Conservation (phyloP, 1,140 invertebrate genomes). For the Ostrea edulis region DNA sequence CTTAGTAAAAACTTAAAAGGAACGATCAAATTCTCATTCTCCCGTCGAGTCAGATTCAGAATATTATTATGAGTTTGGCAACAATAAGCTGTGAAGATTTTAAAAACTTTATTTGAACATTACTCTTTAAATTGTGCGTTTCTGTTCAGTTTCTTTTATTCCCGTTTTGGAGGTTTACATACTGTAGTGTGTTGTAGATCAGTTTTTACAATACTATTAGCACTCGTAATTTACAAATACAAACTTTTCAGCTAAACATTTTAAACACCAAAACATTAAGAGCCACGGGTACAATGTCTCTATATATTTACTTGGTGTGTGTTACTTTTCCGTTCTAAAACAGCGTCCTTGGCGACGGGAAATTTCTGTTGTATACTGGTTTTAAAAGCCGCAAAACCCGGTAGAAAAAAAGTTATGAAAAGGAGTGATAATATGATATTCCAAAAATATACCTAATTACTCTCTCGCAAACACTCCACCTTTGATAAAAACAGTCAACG, state of each 20-base stretch:
- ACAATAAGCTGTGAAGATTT: not conserved
- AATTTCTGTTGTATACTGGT: not conserved
- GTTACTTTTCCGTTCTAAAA: not conserved
- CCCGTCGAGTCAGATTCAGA: no score
- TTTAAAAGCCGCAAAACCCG: not conserved
- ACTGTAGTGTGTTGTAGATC: not conserved
- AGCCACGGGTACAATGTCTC: not conserved
- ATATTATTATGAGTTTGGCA: not conserved
- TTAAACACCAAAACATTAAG: not conserved
- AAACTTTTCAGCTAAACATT: not conserved
- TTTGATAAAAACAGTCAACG: not conserved
- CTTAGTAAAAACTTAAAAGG: constrained; percentile 12
- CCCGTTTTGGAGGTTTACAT: not conserved
- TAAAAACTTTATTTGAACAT: not conserved
- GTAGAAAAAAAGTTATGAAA: not conserved
- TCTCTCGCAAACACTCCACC: not conserved
- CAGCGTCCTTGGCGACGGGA: not conserved
- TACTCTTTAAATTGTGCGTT: not conserved
- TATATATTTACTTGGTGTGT: not conserved
- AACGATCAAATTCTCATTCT: not conserved
- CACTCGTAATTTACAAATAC: not conserved
- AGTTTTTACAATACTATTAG: not conserved
- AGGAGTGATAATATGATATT: not conserved
- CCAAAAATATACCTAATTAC: not conserved
- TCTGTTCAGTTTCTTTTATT: not conserved